These are phyloP conservation scores for Drosophila neutralis DNA, from an alignment of 2,888 invertebrate genomes.

Conservation along the genomic window DNA sequence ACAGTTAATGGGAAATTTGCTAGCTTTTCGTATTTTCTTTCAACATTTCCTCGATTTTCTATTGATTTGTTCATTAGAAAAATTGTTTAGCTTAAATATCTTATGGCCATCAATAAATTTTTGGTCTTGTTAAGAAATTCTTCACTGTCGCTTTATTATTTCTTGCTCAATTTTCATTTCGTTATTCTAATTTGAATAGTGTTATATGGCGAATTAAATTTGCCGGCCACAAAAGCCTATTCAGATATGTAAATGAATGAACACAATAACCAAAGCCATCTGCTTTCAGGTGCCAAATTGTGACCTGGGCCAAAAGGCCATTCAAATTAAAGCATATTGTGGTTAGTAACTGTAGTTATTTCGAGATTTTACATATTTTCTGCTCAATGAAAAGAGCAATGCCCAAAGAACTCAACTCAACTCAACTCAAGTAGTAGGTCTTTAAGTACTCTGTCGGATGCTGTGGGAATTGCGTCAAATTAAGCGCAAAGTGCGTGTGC, in stretches of 20 bases:
- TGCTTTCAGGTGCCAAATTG: neutral
- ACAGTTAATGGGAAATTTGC: neutral
- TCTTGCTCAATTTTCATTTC: neutral
- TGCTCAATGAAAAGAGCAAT: conserved; percentile 15
- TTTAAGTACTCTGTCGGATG: conserved; percentile 13
- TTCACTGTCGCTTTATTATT: neutral
- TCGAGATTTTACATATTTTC: conserved; percentile 10
- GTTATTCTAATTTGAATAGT: neutral
- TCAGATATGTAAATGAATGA: conserved; percentile 25
- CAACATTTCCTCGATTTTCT: neutral
- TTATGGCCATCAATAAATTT: neutral
- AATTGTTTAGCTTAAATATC: neutral
- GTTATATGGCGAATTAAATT: conserved; percentile 2
- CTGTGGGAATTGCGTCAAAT: conserved; percentile 70
- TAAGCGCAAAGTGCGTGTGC: conserved; percentile 71
- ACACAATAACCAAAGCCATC: neutral
- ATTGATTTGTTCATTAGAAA: neutral
- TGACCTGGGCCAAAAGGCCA: neutral
- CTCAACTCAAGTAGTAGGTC: conserved; percentile 18
- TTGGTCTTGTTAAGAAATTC: neutral
- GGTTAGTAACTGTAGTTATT: conserved; percentile 18
- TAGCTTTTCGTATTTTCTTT: neutral
- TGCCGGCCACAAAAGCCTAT: conserved; percentile 14
- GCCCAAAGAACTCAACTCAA: conserved; percentile 16
- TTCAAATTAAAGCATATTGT: conserved; percentile 21